phyloP scores from a whole-genome alignment of 2,888 invertebrate genomes.

The Tenthredo notha region DNA sequence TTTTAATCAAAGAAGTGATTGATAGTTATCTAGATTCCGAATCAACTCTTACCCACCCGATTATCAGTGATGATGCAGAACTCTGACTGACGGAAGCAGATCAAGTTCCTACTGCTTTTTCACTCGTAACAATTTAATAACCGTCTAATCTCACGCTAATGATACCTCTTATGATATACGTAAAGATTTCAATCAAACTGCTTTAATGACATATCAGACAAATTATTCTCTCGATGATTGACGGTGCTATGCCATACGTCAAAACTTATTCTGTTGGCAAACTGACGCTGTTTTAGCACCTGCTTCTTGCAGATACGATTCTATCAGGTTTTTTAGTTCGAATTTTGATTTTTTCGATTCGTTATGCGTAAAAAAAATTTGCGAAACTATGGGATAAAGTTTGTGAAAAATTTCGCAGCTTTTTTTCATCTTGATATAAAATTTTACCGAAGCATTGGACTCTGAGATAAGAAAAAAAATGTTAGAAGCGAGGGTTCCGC shows the following conservation, averaged over 20 bases:
- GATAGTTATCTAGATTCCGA: neutral
- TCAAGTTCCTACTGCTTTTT: slow-evolving; percentile 56
- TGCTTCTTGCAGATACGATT: neutral
- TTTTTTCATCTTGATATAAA: neutral
- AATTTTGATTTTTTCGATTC: neutral
- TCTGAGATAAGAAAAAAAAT: neutral
- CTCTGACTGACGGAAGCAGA: slow-evolving; percentile 22
- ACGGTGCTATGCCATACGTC: neutral
- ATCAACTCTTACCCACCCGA: neutral
- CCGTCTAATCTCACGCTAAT: slow-evolving; percentile 68
- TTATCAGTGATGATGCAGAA: slow-evolving; percentile 23
- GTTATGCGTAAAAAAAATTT: neutral
- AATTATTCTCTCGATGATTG: slow-evolving; percentile 49
- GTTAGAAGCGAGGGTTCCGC: neutral
- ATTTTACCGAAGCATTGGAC: neutral
- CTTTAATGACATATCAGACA: slow-evolving; percentile 61
- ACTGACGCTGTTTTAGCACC: neutral
- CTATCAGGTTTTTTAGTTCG: neutral
- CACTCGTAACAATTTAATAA: slow-evolving; percentile 66
- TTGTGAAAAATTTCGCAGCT: neutral
- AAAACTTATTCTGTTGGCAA: neutral
- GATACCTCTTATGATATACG: slow-evolving; percentile 64
- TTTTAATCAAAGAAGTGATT: neutral
- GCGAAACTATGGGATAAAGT: neutral
- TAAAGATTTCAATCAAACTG: slow-evolving; percentile 66